Evolutionary conservation across 2,888 invertebrate genomes (phyloP), one percentile per base, ranked within the genome.

Genomic region (Scaptomyza reducta): DNA sequence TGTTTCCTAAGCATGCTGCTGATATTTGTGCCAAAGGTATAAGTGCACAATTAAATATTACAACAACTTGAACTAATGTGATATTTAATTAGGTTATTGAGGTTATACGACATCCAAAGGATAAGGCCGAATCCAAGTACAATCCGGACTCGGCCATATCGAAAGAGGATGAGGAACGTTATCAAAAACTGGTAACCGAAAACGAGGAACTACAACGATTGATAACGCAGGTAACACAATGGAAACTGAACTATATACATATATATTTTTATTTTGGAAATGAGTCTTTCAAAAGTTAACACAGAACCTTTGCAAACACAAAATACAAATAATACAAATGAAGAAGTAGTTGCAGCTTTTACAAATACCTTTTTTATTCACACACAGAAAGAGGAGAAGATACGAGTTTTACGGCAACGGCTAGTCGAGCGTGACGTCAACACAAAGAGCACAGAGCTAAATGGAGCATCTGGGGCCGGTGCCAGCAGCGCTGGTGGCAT

Each of bases 1-100:
- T 98, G 98, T 92, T 98, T 98, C 93, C 95, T 99, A 70, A 98
- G 99, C 90, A 98, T 99, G 97, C 97, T 99, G 60, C 95, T 99
- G 86, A 97, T 99, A 90, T 99, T 99, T 93, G 96, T 98, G 89
- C 99, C 99, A 80, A 99, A 99, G 95, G 98, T 97, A 87, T 22
- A 22, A 92, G 91, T 50, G 3, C 22, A 16, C 13, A 92, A 91
- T 0, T 35, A 11, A 4, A 50, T 14, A 25, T 1, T 0, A 38
- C 14, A 35, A 10, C n/a, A 25, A 11, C 14, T 14, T 10, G 1
- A 16, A 33, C 9, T 41, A 10, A 57, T 22, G 25, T 1, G 6
- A 13, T 16, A 9, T 46, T 9, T 2, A 6, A 33, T 6, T 25
- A 91, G 96, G 96, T 98, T 76, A 96, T 97, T 90, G 97, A 97